Percentiles rank a stretch among this genome's conserved stretches.
Conservation (phyloP, 2,888 invertebrate genomes). For the Lysandra coridon region DNA sequence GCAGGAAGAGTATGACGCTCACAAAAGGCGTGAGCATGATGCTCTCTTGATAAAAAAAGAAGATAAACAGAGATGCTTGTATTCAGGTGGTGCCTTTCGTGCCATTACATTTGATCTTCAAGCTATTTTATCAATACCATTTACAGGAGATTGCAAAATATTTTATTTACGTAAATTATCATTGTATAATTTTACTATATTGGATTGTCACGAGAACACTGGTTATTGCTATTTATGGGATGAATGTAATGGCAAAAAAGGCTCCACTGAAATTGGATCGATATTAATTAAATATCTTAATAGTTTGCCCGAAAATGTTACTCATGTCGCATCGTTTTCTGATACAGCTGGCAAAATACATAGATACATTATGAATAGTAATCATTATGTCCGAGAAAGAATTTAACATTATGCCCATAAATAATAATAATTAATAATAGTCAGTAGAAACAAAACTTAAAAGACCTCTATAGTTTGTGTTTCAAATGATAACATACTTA, state of each 20-base stretch:
- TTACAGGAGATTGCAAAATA: neutral
- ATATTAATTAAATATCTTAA: neutral
- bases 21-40: too few relatives aligned
- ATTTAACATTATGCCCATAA: neutral
- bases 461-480: too few relatives aligned
- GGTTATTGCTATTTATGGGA: neutral
- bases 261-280: neutral
- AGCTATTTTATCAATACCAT: neutral
- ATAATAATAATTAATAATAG: too few relatives aligned
- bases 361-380: too few relatives aligned
- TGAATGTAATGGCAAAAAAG: constrained; percentile 14
- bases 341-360: neutral
- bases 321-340: constrained; percentile 6
- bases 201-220: neutral
- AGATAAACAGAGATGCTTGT: too few relatives aligned
- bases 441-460: too few relatives aligned
- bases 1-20: too few relatives aligned
- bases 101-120: neutral
- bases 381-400: too few relatives aligned
- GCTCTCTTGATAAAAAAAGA: too few relatives aligned
- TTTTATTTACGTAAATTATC: neutral
- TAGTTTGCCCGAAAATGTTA: neutral
- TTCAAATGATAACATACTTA: too few relatives aligned
- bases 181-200: neutral
- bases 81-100: neutral